Conservation (phyloP, 2,113 vertebrate genomes). For the Rhizomys pruinosus region DNA sequence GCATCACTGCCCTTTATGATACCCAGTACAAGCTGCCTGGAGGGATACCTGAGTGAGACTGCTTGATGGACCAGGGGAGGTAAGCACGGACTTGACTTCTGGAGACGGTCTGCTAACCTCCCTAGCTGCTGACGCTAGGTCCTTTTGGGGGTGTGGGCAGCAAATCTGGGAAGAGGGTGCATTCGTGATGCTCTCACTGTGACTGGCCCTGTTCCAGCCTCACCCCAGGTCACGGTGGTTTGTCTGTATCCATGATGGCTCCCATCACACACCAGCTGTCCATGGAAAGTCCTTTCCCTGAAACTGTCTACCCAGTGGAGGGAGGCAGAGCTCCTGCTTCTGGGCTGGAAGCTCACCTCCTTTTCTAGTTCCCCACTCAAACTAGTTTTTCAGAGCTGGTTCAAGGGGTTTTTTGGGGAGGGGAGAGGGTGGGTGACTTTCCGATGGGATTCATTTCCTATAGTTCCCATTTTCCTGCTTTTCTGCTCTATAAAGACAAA, state of each 20-base stretch:
- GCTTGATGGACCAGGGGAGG: not conserved
- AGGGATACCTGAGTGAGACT: not conserved
- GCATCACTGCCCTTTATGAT: no score
- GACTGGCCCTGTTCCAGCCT: no score
- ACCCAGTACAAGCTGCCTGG: no score
- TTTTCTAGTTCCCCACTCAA: not conserved
- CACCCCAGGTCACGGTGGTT: not conserved
- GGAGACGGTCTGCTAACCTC: not conserved
- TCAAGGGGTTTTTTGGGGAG: not conserved
- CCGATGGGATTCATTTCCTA: not conserved
- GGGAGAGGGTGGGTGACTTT: not conserved
- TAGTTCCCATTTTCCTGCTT: not conserved
- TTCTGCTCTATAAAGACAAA: not conserved
- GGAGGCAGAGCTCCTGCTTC: not conserved
- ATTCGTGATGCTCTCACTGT: rapidly evolving
- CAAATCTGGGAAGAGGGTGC: not conserved
- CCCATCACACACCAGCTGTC: not conserved
- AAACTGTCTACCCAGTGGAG: not conserved
- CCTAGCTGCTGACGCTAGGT: not conserved
- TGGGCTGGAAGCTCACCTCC: not conserved
- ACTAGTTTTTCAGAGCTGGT: not conserved
- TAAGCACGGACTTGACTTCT: not conserved
- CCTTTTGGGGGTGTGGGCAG: not conserved
- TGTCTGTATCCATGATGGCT: not conserved
- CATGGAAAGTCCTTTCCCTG: not conserved